Percentiles rank a stretch among this genome's conserved stretches.
Evolutionary conservation across 1,140 invertebrate genomes (phyloP).

Genomic region (Micrasema minimum): DNA sequence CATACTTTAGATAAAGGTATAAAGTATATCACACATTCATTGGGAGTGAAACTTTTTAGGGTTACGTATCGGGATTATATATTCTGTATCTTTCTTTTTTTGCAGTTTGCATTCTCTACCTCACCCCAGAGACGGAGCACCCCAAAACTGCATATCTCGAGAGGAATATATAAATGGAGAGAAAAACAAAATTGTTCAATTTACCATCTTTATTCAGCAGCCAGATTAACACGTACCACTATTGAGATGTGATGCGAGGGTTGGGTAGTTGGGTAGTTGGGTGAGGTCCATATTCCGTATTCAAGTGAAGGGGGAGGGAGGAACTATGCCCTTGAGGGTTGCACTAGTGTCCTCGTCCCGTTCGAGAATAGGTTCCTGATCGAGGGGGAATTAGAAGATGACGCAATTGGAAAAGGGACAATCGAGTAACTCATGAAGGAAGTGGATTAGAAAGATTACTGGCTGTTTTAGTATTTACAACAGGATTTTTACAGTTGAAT

Average conservation of each 20-base stretch:
- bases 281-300: too few species aligned
- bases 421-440: too few species aligned
- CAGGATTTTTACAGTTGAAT: too few species aligned
- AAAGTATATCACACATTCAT: not conserved
- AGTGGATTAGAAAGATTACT: too few species aligned
- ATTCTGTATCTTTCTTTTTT: not conserved
- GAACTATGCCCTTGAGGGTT: conserved; percentile 20
- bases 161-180: conserved; percentile 48
- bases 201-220: conserved; percentile 53
- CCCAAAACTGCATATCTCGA: conserved; percentile 22
- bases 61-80: too few species aligned
- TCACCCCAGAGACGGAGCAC: conserved; percentile 1
- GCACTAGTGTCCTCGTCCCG: conserved; percentile 13
- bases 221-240: conserved; percentile 48
- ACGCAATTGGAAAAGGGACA: too few species aligned
- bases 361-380: conserved; percentile 21
- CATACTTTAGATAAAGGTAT: too few species aligned
- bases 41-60: conserved; percentile 1
- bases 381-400: not conserved
- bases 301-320: not conserved
- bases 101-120: not conserved
- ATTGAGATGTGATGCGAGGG: conserved; percentile 5
- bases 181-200: conserved; percentile 54
- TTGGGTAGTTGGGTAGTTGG: too few species aligned
- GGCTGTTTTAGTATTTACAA: too few species aligned